phyloP scores from a whole-genome alignment of 2,888 invertebrate species.

The Boloria selene region DNA sequence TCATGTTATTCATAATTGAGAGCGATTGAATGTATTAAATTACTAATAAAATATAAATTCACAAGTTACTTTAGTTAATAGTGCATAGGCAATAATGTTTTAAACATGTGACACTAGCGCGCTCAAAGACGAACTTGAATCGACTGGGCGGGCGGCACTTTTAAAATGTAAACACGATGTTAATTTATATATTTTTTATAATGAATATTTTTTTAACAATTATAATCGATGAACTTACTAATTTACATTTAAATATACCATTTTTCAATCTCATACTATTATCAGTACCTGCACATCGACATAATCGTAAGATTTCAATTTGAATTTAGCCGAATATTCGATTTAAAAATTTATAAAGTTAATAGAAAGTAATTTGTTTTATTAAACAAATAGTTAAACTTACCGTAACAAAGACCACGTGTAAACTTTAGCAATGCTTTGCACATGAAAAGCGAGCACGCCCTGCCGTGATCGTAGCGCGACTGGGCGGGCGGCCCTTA shows the following conservation, averaged over 20 bases:
- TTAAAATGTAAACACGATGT: no score
- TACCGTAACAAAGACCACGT: conserved; percentile 42
- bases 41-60: not conserved
- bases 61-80: not conserved
- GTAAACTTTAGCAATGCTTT: conserved; percentile 16
- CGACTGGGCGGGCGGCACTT: conserved; percentile 13
- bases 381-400: conserved; percentile 20
- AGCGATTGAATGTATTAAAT: not conserved
- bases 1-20: no score
- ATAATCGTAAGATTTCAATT: no score
- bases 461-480: conserved; percentile 50
- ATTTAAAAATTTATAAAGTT: no score
- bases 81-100: not conserved
- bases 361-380: no score
- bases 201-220: no score
- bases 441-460: conserved; percentile 48
- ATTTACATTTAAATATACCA: no score
- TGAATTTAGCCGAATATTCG: no score
- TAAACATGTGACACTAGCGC: not conserved
- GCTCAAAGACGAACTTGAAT: not conserved
- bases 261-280: no score
- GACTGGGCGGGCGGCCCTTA: conserved; percentile 61
- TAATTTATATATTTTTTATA: no score
- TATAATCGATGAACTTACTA: no score
- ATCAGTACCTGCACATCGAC: no score